Evolutionary conservation across 2,797 vertebrate species (phyloP), one percentile per base, ranked within the genome.

Genomic region (Strix occidentalis): DNA sequence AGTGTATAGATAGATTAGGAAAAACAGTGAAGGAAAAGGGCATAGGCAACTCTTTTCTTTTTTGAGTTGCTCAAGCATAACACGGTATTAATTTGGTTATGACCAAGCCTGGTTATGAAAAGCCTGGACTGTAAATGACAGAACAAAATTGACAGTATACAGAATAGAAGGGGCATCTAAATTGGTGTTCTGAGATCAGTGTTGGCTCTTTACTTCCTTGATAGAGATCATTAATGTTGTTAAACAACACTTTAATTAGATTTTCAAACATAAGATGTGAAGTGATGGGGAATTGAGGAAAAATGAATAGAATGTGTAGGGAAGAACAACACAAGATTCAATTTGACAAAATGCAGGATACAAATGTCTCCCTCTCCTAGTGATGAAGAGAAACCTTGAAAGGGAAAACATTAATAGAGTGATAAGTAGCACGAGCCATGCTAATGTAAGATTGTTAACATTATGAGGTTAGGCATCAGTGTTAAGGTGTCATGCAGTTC

Each of bases 191-290:
- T 0, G 4, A 93, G 93, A 92, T 87, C 68, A 84, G 31, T 51
- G 75, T 68, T 95, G 93, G 71, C 60, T 94, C 95, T 96, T 95
- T 95, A 93, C 90, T 94, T 92, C 94, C 94, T 96, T 92, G 75
- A 95, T 95, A 95, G n/a, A 57, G 83, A 45, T 79, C 90, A 77
- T 96, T 94, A 93, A 94, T 84, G 92, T 83, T 74, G 71, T 94
- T 96, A 80, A 95, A 94, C 68, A 88, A 8, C 29, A 18, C 50
- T 75, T 89, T 89, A 93, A 97, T 96, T 89, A 88, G 76, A 82
- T 96, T 96, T 93, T 95, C 91, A 92, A 60, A 78, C 68, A 8
- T 46, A 74, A 94, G 53, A 95, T 95, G 68, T 92, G 74, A 96
- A 95, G 48, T 86, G 83, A 93, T 96, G 80, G 88, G 74, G 89